A percentile compares a stretch with the other conserved stretches of the same genome.
phyloP scores from a whole-genome alignment of 2,797 vertebrate species.

The Garrulus glandarius region DNA sequence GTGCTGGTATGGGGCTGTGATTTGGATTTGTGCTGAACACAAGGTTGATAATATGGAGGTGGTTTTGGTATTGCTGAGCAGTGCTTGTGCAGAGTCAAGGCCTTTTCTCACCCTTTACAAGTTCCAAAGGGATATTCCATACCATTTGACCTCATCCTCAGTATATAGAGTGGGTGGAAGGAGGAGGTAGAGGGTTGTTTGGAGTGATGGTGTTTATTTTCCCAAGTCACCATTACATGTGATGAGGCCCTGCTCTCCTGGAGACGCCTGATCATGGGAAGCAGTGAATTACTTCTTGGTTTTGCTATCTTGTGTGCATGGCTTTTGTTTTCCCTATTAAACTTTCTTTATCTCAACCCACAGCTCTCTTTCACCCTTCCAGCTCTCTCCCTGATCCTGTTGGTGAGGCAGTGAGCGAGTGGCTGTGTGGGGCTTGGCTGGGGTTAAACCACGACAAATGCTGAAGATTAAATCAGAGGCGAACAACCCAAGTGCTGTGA shows the following conservation, averaged over 20 bases:
- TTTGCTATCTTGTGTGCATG: not conserved
- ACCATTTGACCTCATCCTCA: not conserved
- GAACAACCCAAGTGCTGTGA: not conserved
- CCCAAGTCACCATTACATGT: not conserved
- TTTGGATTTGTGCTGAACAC: not conserved
- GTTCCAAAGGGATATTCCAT: not conserved
- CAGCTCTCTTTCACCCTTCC: not conserved
- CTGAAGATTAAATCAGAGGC: not conserved
- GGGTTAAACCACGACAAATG: fast-evolving
- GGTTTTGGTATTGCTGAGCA: not conserved
- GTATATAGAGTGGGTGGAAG: not conserved
- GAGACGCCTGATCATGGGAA: not conserved
- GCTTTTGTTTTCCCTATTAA: not conserved
- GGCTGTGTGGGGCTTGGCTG: not conserved
- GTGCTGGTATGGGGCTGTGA: not conserved
- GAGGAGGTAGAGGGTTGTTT: not conserved
- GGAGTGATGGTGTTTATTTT: not conserved
- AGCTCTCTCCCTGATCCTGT: too few species aligned
- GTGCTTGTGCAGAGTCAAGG: not conserved
- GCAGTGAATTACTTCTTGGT: not conserved
- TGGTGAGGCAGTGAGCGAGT: fast-evolving
- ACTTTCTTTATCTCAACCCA: not conserved
- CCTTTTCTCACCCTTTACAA: not conserved
- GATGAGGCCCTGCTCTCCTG: not conserved
- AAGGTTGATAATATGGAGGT: not conserved